These are phyloP conservation scores for Pandemis corylana DNA, from an alignment of 2,888 invertebrate genomes.

Conservation along the genomic window DNA sequence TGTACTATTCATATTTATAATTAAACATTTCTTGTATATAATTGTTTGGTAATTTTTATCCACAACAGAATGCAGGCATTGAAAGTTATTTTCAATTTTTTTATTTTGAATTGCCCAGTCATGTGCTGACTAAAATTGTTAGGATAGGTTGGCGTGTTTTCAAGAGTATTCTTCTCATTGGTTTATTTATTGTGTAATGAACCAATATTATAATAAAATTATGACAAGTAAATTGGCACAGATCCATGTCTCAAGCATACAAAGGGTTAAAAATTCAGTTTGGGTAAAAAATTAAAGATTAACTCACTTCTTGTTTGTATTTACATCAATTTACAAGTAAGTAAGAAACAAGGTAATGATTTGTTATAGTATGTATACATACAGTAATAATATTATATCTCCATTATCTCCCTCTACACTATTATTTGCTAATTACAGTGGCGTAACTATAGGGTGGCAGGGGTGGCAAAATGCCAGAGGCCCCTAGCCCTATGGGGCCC, in stretches of 20 bases:
- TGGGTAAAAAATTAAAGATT: conserved; percentile 3
- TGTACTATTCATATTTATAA: conserved; percentile 7
- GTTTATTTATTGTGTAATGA: not conserved
- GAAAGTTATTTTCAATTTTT: not conserved
- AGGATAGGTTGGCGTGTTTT: not conserved
- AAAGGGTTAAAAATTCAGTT: not conserved
- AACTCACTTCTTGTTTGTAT: conserved; percentile 27
- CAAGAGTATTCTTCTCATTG: not conserved
- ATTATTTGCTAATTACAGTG: not conserved
- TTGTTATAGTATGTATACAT: not conserved
- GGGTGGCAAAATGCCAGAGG: too few species aligned
- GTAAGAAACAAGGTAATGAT: conserved; percentile 15
- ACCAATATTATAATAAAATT: not conserved
- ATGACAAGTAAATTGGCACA: too few species aligned
- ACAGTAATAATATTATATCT: not conserved
- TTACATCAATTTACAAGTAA: conserved; percentile 31
- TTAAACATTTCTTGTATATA: conserved; percentile 12
- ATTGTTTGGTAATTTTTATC: not conserved
- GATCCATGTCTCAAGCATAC: too few species aligned
- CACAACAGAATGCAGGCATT: too few species aligned
- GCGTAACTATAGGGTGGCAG: too few species aligned
- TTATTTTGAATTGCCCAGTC: not conserved
- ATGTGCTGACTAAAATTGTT: not conserved
- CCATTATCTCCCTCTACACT: not conserved
- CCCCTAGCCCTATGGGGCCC: too few species aligned